phyloP scores from a whole-genome alignment of 2,113 vertebrate genomes.

The Chrysochloris asiatica region DNA sequence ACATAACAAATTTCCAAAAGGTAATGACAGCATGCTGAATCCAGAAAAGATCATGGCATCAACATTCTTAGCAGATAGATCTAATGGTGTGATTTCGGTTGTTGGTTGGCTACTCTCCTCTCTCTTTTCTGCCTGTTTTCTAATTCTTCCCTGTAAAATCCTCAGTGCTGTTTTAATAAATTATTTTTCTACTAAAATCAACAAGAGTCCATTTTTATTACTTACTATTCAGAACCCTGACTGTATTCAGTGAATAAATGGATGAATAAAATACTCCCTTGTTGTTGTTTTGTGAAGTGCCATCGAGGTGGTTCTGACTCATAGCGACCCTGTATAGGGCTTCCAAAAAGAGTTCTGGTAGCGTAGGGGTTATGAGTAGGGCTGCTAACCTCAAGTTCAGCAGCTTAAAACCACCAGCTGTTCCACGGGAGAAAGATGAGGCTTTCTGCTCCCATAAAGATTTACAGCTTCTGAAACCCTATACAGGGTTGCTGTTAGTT shows the following conservation, averaged over 20 bases:
- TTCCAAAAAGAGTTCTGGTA: too few species aligned
- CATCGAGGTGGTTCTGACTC: too few species aligned
- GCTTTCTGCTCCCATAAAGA: too few species aligned
- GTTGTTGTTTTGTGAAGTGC: too few species aligned
- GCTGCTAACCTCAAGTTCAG: too few species aligned
- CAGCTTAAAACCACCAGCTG: too few species aligned
- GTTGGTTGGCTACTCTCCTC: background rate
- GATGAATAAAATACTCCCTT: background rate
- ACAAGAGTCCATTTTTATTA: slow-evolving; percentile 18
- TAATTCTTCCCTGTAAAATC: background rate
- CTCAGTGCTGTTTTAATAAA: background rate
- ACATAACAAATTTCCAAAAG: background rate
- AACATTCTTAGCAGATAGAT: background rate
- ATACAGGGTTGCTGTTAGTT: too few species aligned
- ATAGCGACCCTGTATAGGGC: too few species aligned
- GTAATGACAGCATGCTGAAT: too few species aligned
- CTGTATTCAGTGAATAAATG: background rate
- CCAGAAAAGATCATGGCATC: background rate
- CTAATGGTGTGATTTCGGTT: background rate
- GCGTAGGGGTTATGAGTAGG: too few species aligned
- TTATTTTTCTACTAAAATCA: background rate
- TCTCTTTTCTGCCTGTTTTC: background rate
- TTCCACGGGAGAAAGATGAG: too few species aligned
- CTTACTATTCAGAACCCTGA: slow-evolving; percentile 11
- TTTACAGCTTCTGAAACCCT: too few species aligned